Evolutionary conservation across 2,113 vertebrate genomes (phyloP).

Genomic region (Corythoichthys haematopterus): DNA sequence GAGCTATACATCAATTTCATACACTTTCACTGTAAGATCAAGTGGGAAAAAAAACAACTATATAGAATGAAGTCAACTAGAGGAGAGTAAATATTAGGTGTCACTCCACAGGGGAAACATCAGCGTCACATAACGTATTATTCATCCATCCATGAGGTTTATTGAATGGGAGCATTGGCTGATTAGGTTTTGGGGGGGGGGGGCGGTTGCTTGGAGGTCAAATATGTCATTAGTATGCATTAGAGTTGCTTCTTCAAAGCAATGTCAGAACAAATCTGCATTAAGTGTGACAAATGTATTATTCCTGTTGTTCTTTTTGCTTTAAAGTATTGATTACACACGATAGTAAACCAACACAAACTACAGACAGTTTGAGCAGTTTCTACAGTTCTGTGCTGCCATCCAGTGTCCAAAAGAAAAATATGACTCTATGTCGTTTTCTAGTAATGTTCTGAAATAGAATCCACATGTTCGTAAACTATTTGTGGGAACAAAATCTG

Average conservation of each 20-base stretch:
- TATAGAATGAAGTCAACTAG: neutral
- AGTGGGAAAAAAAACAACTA: neutral
- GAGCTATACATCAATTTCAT: constrained; percentile 14
- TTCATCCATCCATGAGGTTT: neutral
- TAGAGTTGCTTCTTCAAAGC: constrained; percentile 14
- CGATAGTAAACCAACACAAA: no score
- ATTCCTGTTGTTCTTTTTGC: neutral
- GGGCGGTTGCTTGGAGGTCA: neutral
- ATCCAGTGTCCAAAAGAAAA: constrained; percentile 29
- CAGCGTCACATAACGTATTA: neutral
- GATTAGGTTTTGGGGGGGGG: neutral
- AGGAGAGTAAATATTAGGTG: neutral
- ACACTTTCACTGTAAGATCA: neutral
- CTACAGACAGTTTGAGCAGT: neutral
- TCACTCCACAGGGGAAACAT: neutral
- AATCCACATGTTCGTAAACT: no score
- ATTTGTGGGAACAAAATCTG: no score
- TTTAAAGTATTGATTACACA: neutral
- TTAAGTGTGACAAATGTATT: neutral
- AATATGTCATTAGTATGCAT: constrained; percentile 4
- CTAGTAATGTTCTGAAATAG: neutral
- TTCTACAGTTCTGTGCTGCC: constrained; percentile 23
- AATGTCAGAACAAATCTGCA: neutral
- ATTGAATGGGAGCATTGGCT: neutral
- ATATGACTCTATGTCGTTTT: no score